These are phyloP conservation scores for Oreonectes daqikongensis DNA, from an alignment of 2,797 vertebrate genomes.

Conservation along the genomic window DNA sequence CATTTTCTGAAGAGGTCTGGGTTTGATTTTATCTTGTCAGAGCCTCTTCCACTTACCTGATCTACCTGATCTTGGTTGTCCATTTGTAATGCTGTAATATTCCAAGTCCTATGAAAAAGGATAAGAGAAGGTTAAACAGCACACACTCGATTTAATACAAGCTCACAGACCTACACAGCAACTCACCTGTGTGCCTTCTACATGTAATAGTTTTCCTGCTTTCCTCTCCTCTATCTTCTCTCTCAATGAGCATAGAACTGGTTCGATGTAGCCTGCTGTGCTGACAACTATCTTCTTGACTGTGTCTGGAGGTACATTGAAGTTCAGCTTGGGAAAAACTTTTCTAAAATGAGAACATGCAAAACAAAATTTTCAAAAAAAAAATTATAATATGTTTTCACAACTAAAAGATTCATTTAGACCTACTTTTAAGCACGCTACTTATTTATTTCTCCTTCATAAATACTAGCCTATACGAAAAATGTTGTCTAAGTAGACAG, in stretches of 20 bases:
- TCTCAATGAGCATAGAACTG: conserved; percentile 70
- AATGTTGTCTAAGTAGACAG: background rate
- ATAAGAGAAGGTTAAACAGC: conserved; percentile 36
- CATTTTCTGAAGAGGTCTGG: background rate
- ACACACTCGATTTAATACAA: background rate
- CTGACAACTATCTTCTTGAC: conserved; percentile 73
- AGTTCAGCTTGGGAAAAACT: conserved; percentile 79
- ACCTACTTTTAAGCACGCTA: too few species aligned
- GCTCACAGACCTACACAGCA: conserved; percentile 26
- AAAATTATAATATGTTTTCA: background rate
- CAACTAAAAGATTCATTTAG: background rate
- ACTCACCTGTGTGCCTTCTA: conserved; percentile 47
- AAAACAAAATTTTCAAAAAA: too few species aligned
- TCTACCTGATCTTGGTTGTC: conserved; percentile 68
- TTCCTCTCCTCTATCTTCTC: conserved; percentile 74
- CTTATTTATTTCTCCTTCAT: too few species aligned
- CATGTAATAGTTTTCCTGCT: conserved; percentile 44
- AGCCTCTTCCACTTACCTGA: background rate
- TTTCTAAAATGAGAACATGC: conserved; percentile 74
- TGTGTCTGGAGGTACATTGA: conserved; percentile 74
- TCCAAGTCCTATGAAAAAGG: conserved; percentile 70
- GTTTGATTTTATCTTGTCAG: background rate
- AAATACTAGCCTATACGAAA: background rate
- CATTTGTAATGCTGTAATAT: conserved; percentile 71
- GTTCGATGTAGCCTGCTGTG: conserved; percentile 71